Percentiles rank a stretch among this genome's conserved stretches.
phyloP scores from a whole-genome alignment of 2,113 vertebrate species.

The Clarias macrocephalus region DNA sequence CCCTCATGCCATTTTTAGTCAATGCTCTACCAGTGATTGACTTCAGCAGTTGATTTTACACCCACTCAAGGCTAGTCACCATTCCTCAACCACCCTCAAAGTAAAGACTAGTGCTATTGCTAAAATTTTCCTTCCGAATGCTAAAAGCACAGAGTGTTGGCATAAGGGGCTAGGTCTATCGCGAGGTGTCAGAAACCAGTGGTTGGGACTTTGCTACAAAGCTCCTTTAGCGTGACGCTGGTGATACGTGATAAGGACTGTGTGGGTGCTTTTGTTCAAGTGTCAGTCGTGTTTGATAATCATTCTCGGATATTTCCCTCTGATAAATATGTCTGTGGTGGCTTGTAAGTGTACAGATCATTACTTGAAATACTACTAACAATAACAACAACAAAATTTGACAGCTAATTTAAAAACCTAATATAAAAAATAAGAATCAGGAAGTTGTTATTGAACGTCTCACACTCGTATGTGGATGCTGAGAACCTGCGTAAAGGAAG shows the following conservation, averaged over 20 bases:
- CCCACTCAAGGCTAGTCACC: neutral
- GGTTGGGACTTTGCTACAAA: neutral
- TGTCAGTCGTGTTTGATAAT: conserved; percentile 18
- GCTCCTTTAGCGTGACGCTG: neutral
- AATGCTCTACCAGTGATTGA: conserved; percentile 3
- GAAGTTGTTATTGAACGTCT: neutral
- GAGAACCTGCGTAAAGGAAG: neutral
- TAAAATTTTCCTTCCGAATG: neutral
- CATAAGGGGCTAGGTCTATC: conserved; percentile 24
- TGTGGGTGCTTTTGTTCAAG: conserved; percentile 19
- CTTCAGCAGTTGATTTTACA: conserved; percentile 3
- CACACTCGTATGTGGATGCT: neutral
- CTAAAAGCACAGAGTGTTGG: conserved; percentile 10
- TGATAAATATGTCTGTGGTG: neutral
- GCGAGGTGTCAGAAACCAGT: neutral
- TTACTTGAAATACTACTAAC: neutral
- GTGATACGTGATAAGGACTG: conserved; percentile 26
- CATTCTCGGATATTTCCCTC: conserved; percentile 15
- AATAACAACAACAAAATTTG: neutral
- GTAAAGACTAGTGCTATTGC: conserved; percentile 9
- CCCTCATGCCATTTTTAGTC: neutral
- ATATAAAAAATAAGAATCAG: too few relatives aligned
- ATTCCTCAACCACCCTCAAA: conserved; percentile 12
- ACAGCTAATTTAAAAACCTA: neutral
- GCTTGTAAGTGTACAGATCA: too few relatives aligned